Evolutionary conservation across 2,113 vertebrate genomes (phyloP).

Genomic region (Tachysurus vachellii): DNA sequence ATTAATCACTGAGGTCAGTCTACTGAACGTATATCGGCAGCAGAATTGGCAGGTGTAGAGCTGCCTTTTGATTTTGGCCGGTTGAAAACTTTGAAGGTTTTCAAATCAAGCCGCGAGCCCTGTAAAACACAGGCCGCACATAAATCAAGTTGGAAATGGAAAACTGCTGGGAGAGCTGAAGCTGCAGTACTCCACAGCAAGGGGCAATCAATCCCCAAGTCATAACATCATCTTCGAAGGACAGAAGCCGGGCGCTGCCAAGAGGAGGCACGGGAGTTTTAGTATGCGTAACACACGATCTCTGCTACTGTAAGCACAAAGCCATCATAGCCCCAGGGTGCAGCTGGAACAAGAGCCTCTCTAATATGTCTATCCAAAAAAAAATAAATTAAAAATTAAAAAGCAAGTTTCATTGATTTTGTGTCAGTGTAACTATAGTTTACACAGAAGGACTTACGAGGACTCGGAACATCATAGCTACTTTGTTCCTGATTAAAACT

Average conservation of each 20-base stretch:
- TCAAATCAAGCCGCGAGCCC: background rate
- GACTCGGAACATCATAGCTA: background rate
- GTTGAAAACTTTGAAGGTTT: conserved; percentile 16
- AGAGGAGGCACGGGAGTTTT: conserved; percentile 16
- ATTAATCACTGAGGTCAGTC: conserved; percentile 8
- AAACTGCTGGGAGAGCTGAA: conserved; percentile 25
- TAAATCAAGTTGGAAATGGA: conserved; percentile 29
- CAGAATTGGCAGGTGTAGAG: conserved; percentile 15
- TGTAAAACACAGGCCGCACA: conserved; percentile 2
- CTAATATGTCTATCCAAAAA: background rate
- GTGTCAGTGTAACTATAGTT: background rate
- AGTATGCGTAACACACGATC: conserved; percentile 1
- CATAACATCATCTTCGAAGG: conserved; percentile 39
- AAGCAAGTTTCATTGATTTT: background rate
- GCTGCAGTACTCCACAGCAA: conserved; percentile 18
- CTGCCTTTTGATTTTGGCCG: background rate
- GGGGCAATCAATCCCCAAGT: conserved; percentile 36
- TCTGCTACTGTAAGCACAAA: conserved; percentile 12
- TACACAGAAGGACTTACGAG: too few relatives aligned
- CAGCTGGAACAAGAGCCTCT: conserved; percentile 1
- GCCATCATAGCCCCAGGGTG: background rate
- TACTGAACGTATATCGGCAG: background rate
- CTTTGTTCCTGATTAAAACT: conserved; percentile 30
- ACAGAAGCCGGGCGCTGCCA: background rate
- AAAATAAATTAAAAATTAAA: background rate